A percentile compares a stretch with the other conserved stretches of the same genome.
Conservation (phyloP, 2,113 vertebrate species). For the Larimichthys polyactis region DNA sequence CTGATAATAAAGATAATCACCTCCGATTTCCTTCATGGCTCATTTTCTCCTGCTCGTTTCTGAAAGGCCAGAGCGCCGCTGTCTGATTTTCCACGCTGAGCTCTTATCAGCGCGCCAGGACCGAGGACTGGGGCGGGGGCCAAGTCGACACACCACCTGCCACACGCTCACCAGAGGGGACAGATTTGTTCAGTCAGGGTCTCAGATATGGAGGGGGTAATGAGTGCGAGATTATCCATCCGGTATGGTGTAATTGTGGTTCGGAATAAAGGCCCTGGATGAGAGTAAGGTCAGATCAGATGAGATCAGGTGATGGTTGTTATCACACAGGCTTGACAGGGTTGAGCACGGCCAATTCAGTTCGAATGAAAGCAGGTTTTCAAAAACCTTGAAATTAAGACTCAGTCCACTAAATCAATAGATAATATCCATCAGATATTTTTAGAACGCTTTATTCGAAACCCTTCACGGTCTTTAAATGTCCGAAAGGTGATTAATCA, state of each 20-base stretch:
- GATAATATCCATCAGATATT: constrained; percentile 33
- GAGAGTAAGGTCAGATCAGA: constrained; percentile 63
- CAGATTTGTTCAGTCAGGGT: constrained; percentile 63
- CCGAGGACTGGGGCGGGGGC: constrained; percentile 42
- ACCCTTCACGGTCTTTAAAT: constrained; percentile 7
- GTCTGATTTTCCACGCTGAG: constrained; percentile 74
- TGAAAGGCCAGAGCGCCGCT: constrained; percentile 73
- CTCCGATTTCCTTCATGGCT: constrained; percentile 81
- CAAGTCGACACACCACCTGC: constrained; percentile 72
- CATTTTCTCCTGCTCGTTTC: constrained; percentile 75
- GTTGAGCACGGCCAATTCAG: background rate
- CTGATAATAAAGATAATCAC: constrained; percentile 85
- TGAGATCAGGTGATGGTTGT: constrained; percentile 63
- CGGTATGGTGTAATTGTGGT: constrained; percentile 64
- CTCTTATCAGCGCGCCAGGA: constrained; percentile 68
- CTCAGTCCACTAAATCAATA: constrained; percentile 3
- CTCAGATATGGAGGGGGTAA: constrained; percentile 61
- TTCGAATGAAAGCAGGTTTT: constrained; percentile 28
- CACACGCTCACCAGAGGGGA: constrained; percentile 67
- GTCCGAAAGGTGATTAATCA: constrained; percentile 2
- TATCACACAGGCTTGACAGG: constrained; percentile 50
- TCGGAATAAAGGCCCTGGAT: constrained; percentile 43
- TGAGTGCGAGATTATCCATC: constrained; percentile 69
- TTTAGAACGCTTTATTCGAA: constrained; percentile 19
- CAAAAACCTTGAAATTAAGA: constrained; percentile 35